Percentiles rank a stretch among this genome's conserved stretches.
These are phyloP conservation scores for Brachionichthys hirsutus DNA, from an alignment of 2,113 vertebrate species.

Conservation along the genomic window DNA sequence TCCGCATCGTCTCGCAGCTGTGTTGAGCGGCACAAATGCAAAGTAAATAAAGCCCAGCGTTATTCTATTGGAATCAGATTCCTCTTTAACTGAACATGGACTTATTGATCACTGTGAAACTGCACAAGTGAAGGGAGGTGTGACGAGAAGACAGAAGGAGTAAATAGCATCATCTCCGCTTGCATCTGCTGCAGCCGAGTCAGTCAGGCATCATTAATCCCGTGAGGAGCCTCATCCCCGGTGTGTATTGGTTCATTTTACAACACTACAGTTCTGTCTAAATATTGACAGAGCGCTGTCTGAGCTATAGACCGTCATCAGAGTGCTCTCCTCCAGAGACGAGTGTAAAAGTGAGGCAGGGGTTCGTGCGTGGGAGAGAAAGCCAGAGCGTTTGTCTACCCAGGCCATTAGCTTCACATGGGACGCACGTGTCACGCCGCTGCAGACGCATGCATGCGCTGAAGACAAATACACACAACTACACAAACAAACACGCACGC, in stretches of 20 bases:
- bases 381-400: background rate
- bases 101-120: slow-evolving; percentile 66
- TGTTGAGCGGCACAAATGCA: slow-evolving; percentile 44
- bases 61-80: slow-evolving; percentile 76
- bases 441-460: no score
- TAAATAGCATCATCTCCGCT: slow-evolving; percentile 71
- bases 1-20: slow-evolving; percentile 25
- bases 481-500: background rate
- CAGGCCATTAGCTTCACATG: slow-evolving; percentile 29
- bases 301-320: slow-evolving; percentile 74
- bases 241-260: slow-evolving; percentile 75
- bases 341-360: slow-evolving; percentile 39
- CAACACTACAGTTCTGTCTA: slow-evolving; percentile 68
- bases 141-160: slow-evolving; percentile 27
- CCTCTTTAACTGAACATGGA: slow-evolving; percentile 76
- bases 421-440: background rate
- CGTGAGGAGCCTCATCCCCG: slow-evolving; percentile 67
- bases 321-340: slow-evolving; percentile 56
- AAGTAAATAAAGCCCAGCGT: slow-evolving; percentile 65
- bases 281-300: slow-evolving; percentile 76
- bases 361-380: slow-evolving; percentile 1
- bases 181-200: slow-evolving; percentile 59
- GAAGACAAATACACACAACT: no score
- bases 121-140: slow-evolving; percentile 57
- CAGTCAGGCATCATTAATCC: slow-evolving; percentile 76